Conservation (phyloP, 2,113 vertebrate genomes). For the Phylloscopus trochiloides region DNA sequence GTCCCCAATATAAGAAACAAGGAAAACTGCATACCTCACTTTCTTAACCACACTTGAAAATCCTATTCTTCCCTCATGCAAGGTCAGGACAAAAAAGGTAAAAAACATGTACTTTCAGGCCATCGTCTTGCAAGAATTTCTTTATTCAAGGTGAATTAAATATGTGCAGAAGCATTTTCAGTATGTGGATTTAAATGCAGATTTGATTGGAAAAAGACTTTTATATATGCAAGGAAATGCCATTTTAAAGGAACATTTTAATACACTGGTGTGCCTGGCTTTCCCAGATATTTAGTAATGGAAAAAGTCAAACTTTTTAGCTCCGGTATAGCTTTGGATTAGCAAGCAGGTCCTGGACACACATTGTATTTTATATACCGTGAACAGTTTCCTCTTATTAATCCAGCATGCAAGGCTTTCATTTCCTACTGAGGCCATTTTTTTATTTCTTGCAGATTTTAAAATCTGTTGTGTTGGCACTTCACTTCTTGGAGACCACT, state of each 20-base stretch:
- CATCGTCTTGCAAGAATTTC: background rate
- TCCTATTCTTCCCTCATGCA: background rate
- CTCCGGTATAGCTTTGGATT: background rate
- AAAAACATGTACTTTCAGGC: background rate
- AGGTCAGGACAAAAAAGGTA: background rate
- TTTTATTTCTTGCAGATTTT: slow-evolving; percentile 45
- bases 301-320: slow-evolving; percentile 10
- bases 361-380: background rate
- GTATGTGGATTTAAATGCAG: background rate
- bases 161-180: background rate
- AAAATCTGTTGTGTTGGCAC: slow-evolving; percentile 62
- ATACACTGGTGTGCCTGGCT: background rate
- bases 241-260: slow-evolving; percentile 14
- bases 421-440: slow-evolving; percentile 4
- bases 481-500: slow-evolving; percentile 62
- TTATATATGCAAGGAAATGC: background rate
- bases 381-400: slow-evolving; percentile 34
- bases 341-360: slow-evolving; percentile 2
- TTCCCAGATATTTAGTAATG: background rate
- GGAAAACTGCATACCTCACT: background rate
- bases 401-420: slow-evolving; percentile 44
- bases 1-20: background rate
- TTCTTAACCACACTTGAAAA: background rate
- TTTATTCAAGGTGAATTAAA: background rate
- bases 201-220: background rate